Evolutionary conservation across 2,113 vertebrate genomes (phyloP).

Genomic region (Eulemur rufifrons): DNA sequence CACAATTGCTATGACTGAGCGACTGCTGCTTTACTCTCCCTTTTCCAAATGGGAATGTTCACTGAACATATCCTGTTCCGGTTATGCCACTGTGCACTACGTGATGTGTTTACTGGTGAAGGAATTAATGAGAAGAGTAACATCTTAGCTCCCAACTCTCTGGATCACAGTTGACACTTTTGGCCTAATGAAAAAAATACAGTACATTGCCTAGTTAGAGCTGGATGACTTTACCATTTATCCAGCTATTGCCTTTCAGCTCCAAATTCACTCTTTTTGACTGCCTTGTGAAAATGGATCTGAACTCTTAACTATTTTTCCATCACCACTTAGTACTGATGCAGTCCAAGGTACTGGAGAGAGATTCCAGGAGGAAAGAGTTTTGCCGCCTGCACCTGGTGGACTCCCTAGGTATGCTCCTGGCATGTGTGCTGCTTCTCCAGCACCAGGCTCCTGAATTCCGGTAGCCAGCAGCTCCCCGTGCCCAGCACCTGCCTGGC

Average conservation of each 20-base stretch:
- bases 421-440: fast-evolving
- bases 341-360: too few species aligned
- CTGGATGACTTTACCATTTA: fast-evolving
- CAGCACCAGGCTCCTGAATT: too few species aligned
- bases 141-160: neutral
- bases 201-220: neutral
- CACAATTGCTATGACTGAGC: neutral
- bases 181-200: neutral
- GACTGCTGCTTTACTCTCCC: too few species aligned
- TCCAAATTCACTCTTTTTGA: neutral
- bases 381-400: neutral
- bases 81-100: neutral
- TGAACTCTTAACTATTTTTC: neutral
- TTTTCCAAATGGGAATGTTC: neutral
- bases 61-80: neutral
- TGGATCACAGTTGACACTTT: neutral
- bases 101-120: neutral
- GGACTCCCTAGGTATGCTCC: neutral
- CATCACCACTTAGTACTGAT: neutral
- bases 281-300: neutral
- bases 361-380: neutral
- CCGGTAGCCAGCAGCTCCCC: fast-evolving
- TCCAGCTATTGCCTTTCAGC: neutral
- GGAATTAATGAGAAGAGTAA: neutral
- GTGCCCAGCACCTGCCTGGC: too few species aligned